Conservation (phyloP, 2,888 invertebrate species). For the Ephialtes manifestator region DNA sequence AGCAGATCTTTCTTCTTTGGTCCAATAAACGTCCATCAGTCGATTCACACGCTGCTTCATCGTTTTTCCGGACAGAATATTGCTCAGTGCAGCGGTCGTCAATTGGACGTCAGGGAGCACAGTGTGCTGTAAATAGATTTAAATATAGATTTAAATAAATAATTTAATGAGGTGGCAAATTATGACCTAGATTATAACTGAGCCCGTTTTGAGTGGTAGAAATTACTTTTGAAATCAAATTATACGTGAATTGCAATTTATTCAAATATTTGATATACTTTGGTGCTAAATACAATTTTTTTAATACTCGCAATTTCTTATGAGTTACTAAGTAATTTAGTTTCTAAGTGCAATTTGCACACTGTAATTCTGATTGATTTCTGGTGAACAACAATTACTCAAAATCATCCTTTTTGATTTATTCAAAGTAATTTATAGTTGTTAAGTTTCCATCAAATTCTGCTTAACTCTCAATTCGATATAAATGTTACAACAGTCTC, state of each 20-base stretch:
- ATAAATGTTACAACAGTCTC: not conserved
- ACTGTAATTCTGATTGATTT: not conserved
- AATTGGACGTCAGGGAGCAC: not conserved
- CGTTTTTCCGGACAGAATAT: not conserved
- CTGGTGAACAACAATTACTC: not conserved
- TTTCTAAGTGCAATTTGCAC: not conserved
- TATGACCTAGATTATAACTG: not conserved
- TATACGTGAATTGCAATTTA: slow-evolving; percentile 1
- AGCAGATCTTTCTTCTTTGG: slow-evolving; percentile 4
- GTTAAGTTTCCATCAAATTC: not conserved
- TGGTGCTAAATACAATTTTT: slow-evolving; percentile 1
- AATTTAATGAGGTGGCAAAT: slow-evolving; percentile 1
- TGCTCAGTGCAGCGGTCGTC: not conserved
- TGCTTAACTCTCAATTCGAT: slow-evolving; percentile 1
- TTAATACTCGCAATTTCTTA: slow-evolving; percentile 1
- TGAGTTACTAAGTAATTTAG: slow-evolving; percentile 1
- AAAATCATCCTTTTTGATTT: not conserved
- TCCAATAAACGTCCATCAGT: slow-evolving; percentile 5
- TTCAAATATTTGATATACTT: slow-evolving; percentile 1
- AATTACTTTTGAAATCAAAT: slow-evolving; percentile 1
- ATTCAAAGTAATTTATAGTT: not conserved
- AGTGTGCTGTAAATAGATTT: not conserved
- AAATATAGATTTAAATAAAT: slow-evolving; percentile 1
- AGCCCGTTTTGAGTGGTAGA: not conserved
- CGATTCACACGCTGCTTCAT: slow-evolving; percentile 14